These are phyloP conservation scores for Ophraella communa DNA, from an alignment of 2,888 invertebrate species.

Conservation along the genomic window DNA sequence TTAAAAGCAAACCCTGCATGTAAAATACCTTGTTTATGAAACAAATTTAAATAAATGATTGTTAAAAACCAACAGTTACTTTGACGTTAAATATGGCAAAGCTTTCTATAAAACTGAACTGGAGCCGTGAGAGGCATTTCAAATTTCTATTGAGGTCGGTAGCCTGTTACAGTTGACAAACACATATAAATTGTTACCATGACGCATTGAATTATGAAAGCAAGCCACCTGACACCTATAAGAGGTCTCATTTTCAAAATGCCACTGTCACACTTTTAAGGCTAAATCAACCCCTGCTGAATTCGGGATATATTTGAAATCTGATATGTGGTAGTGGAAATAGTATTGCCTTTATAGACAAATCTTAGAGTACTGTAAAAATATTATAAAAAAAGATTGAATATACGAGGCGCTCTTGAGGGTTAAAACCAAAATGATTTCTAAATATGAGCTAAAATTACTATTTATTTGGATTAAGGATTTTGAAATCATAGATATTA, in stretches of 20 bases:
- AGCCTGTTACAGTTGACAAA: background rate
- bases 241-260: slow-evolving; percentile 1
- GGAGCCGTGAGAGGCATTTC: slow-evolving; percentile 1
- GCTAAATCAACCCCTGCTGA: background rate
- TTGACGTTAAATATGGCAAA: background rate
- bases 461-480: too few relatives aligned
- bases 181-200: background rate
- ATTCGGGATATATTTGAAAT: slow-evolving; percentile 3
- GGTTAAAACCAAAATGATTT: too few relatives aligned
- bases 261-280: background rate
- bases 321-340: background rate
- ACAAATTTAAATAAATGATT: background rate
- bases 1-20: too few relatives aligned
- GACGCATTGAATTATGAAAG: background rate
- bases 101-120: background rate
- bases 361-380: background rate
- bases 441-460: background rate
- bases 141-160: background rate
- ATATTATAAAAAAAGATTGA: background rate
- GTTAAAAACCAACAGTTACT: background rate
- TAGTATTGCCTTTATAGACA: background rate
- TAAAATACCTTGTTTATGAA: background rate
- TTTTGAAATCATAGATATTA: too few relatives aligned
- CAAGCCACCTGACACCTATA: background rate
- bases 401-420: background rate